phyloP scores from a whole-genome alignment of 1,140 invertebrate genomes.

The Oryctes rhinoceros region DNA sequence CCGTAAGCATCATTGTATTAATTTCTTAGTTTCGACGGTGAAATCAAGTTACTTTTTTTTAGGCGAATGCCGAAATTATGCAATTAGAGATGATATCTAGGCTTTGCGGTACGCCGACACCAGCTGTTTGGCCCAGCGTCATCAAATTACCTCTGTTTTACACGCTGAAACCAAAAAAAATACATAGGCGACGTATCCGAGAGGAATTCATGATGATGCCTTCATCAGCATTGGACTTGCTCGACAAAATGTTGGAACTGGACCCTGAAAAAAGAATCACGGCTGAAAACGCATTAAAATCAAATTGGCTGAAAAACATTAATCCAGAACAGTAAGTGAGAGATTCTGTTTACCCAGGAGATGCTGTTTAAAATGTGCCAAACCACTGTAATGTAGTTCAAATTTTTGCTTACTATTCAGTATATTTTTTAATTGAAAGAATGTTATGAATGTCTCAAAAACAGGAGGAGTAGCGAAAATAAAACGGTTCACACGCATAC shows the following conservation, averaged over 20 bases:
- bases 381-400: too few relatives aligned
- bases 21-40: background rate
- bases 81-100: conserved; percentile 95
- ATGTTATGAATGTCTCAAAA: too few relatives aligned
- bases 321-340: conserved; percentile 86
- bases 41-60: conserved; percentile 45
- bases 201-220: conserved; percentile 97
- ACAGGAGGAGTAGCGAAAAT: too few relatives aligned
- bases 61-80: conserved; percentile 92
- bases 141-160: conserved; percentile 93
- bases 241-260: conserved; percentile 96
- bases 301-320: conserved; percentile 93
- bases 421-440: too few relatives aligned
- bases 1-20: conserved; percentile 64
- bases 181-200: conserved; percentile 84
- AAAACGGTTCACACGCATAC: too few relatives aligned
- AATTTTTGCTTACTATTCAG: too few relatives aligned
- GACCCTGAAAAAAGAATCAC: conserved; percentile 95
- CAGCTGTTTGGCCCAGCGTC: conserved; percentile 98
- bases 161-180: conserved; percentile 91
- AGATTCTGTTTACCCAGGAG: too few relatives aligned
- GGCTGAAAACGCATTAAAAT: conserved; percentile 92
- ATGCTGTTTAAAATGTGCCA: too few relatives aligned
- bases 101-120: conserved; percentile 94
- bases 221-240: conserved; percentile 84